Base-by-base conservation (phyloP, 2,113 vertebrate genomes). In the Irena cyanogastra region DNA sequence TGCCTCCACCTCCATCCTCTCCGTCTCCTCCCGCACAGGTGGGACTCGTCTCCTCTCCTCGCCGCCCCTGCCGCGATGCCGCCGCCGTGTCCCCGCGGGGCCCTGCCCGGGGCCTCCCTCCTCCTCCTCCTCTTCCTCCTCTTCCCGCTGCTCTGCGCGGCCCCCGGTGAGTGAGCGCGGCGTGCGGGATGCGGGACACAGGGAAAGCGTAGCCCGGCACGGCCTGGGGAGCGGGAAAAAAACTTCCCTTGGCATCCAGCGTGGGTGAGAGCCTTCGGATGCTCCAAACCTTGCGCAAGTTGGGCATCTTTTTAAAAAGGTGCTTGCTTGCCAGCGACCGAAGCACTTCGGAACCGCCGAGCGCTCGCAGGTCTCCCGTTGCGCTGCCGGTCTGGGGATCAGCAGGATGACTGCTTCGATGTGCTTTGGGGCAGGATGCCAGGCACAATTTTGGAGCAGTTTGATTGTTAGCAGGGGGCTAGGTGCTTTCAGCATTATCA, bases 101-200 rank as follows among this genome's bases (percentile, higher is more conserved):
- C 66, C 20, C 85, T 93, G 42, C 70, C 81, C 14, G 19, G 87
- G 26, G 47, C 63, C 1, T 37, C 82, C 7, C 7, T 95, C 24
- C 39, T 93, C 35, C 78, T 97, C 75, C 39, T 96, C 52, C 70
- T 78, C 30, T 7, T 79, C 20, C 80, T 96, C 44, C 82, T 98
- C n/a, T 53, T 97, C 8, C 87, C 94, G 26, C 86, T 96, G 82
- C 87, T 98, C 26, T 97, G 97, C 72, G 37, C 96, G n/a, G 94
- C 97, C 10, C 97, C 97, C 52, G 97, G 98, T 98, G 95, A 97
- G 98, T 94, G 61, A 83, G 42, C 10, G 37, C 35, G 44, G 56
- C 2, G 10, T 9, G 65, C 26, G 70, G 87, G 61, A 4, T 61
- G 42, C 31, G 54, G 56, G 61, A 5, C 6, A 2, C 11, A 1